Evolutionary conservation across 2,888 invertebrate genomes (phyloP).

Genomic region (Panorpa germanica): DNA sequence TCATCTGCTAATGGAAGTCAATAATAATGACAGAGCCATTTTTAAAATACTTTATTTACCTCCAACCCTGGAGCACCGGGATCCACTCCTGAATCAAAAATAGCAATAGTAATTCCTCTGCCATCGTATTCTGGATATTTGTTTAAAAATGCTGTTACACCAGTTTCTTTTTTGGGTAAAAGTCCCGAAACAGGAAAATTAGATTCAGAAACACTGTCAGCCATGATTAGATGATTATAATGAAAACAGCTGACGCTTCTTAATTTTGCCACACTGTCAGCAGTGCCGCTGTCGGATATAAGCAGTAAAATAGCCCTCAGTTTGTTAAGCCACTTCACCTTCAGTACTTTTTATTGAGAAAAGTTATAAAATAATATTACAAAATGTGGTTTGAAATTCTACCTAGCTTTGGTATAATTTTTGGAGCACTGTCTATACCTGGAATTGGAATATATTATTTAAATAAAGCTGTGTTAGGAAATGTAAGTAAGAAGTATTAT

Average conservation of each 20-base stretch:
- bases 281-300: neutral
- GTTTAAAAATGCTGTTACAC: conserved; percentile 65
- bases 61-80: conserved; percentile 87
- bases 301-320: neutral
- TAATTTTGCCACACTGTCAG: neutral
- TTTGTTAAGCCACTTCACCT: neutral
- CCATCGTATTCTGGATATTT: conserved; percentile 89
- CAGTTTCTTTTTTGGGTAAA: conserved; percentile 89
- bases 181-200: conserved; percentile 71
- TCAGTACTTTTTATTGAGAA: neutral
- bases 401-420: conserved; percentile 39
- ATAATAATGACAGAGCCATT: conserved; percentile 20
- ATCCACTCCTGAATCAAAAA: conserved; percentile 96
- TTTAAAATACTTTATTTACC: conserved; percentile 41
- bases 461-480: conserved; percentile 38
- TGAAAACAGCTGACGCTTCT: conserved; percentile 4
- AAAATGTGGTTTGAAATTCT: conserved; percentile 58
- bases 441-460: conserved; percentile 39
- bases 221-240: conserved; percentile 25
- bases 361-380: conserved; percentile 2
- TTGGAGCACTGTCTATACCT: conserved; percentile 36
- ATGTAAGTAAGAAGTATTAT: conserved; percentile 37
- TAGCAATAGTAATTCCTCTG: conserved; percentile 75
- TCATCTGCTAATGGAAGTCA: neutral
- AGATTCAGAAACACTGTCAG: conserved; percentile 34